These are phyloP conservation scores for Neoascia interrupta DNA, from an alignment of 2,888 invertebrate genomes.

Conservation along the genomic window DNA sequence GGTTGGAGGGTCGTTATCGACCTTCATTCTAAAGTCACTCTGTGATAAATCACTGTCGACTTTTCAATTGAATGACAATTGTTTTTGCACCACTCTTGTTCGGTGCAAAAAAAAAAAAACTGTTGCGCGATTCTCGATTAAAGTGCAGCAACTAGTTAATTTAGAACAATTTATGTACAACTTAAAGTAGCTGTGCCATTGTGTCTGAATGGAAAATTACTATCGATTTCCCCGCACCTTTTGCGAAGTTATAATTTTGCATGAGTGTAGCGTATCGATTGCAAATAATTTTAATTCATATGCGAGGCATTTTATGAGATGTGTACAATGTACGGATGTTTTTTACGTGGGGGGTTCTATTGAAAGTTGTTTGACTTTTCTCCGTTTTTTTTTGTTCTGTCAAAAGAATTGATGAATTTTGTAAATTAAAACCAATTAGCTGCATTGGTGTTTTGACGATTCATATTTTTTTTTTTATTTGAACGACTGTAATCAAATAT, in stretches of 20 bases:
- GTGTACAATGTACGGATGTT: too few relatives aligned
- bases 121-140: conserved; percentile 2
- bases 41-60: neutral
- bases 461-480: too few relatives aligned
- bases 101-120: neutral
- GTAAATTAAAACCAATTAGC: too few relatives aligned
- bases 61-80: neutral
- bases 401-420: too few relatives aligned
- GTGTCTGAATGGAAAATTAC: conserved; percentile 6
- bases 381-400: too few relatives aligned
- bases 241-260: conserved; percentile 1
- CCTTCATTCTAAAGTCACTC: neutral
- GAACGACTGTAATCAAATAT: too few relatives aligned
- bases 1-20: neutral
- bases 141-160: conserved; percentile 10
- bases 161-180: conserved; percentile 8
- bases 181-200: neutral
- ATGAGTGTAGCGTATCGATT: conserved; percentile 4
- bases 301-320: too few relatives aligned
- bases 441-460: too few relatives aligned
- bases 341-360: too few relatives aligned
- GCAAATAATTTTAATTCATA: conserved; percentile 1
- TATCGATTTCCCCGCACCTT: conserved; percentile 29
- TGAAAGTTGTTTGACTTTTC: too few relatives aligned
- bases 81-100: neutral